Percentiles rank a stretch among this genome's conserved stretches.
Conservation (phyloP, 2,888 invertebrate genomes). For the Dynastes maya region DNA sequence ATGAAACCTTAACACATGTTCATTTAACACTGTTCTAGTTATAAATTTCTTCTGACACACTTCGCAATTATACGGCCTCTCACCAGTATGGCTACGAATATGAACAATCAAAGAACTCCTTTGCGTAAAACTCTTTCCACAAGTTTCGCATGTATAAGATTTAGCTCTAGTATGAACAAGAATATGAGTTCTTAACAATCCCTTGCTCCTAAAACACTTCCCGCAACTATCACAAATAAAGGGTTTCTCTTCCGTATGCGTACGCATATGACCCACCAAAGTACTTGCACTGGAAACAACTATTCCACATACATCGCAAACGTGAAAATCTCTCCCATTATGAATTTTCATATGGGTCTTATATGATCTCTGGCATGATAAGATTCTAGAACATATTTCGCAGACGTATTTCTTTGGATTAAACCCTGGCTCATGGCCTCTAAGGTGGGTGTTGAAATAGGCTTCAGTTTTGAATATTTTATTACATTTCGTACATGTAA, state of each 20-base stretch:
- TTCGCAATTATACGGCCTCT: slow-evolving; percentile 72
- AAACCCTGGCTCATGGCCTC: slow-evolving; percentile 43
- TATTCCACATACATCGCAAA: slow-evolving; percentile 68
- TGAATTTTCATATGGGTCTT: slow-evolving; percentile 52
- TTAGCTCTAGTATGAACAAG: slow-evolving; percentile 58
- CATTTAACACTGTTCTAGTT: slow-evolving; percentile 52
- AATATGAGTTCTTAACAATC: slow-evolving; percentile 63
- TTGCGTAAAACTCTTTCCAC: slow-evolving; percentile 57
- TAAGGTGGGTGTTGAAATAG: slow-evolving; percentile 55
- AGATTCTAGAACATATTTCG: slow-evolving; percentile 55
- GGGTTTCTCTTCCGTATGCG: slow-evolving; percentile 59
- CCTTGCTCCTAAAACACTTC: slow-evolving; percentile 62
- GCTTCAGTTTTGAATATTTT: slow-evolving; percentile 53
- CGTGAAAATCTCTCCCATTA: slow-evolving; percentile 43
- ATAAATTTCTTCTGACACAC: slow-evolving; percentile 69
- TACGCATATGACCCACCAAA: slow-evolving; percentile 48
- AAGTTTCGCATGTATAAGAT: slow-evolving; percentile 68
- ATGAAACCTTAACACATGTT: slow-evolving; percentile 58
- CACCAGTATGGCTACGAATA: slow-evolving; percentile 59
- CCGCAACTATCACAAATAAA: slow-evolving; percentile 60
- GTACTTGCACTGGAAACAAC: slow-evolving; percentile 60
- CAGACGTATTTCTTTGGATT: slow-evolving; percentile 53
- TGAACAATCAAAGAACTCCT: slow-evolving; percentile 55
- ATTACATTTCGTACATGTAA: slow-evolving; percentile 61
- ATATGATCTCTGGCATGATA: slow-evolving; percentile 49